Percentiles rank a stretch among this genome's conserved stretches.
Conservation (phyloP, 92 coral and sea anemone genomes). For the Nematostella vectensis region DNA sequence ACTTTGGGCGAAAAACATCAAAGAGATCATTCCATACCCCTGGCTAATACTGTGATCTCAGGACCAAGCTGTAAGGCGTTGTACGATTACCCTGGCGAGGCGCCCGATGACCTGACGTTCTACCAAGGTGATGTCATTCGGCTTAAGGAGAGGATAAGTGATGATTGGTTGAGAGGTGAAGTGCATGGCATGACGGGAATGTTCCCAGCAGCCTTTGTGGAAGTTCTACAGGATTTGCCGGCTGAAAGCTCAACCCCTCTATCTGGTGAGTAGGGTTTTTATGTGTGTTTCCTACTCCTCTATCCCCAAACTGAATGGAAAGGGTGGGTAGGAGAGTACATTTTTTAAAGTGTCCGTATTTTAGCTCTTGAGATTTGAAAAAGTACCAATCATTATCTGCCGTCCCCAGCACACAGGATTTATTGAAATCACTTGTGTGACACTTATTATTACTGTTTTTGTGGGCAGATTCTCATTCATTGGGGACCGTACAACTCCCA, state of each 20-base stretch:
- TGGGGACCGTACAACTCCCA: background rate
- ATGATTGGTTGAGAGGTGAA: constrained; percentile 87
- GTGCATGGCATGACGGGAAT: constrained; percentile 56
- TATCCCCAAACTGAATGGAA: too few relatives aligned
- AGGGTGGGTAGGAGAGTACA: background rate
- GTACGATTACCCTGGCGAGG: constrained; percentile 61
- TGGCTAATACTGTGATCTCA: background rate
- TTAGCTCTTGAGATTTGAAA: too few relatives aligned
- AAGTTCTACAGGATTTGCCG: constrained; percentile 43
- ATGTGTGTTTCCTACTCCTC: too few relatives aligned
- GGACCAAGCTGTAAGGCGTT: constrained; percentile 55
- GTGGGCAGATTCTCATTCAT: too few relatives aligned
- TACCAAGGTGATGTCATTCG: constrained; percentile 50
- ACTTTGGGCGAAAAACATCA: background rate
- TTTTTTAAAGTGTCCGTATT: too few relatives aligned
- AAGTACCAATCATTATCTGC: too few relatives aligned
- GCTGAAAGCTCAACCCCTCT: too few relatives aligned
- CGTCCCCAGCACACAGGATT: too few relatives aligned
- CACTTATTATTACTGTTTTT: too few relatives aligned
- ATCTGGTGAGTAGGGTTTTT: too few relatives aligned
- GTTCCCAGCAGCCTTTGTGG: constrained; percentile 85
- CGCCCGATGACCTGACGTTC: constrained; percentile 62
- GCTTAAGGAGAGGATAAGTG: constrained; percentile 48
- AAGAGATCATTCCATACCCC: background rate
- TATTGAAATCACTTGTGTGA: too few relatives aligned